Evolutionary conservation across 1,140 invertebrate genomes (phyloP), one percentile per base, ranked within the genome.

Genomic region (Anadara kagoshimensis): DNA sequence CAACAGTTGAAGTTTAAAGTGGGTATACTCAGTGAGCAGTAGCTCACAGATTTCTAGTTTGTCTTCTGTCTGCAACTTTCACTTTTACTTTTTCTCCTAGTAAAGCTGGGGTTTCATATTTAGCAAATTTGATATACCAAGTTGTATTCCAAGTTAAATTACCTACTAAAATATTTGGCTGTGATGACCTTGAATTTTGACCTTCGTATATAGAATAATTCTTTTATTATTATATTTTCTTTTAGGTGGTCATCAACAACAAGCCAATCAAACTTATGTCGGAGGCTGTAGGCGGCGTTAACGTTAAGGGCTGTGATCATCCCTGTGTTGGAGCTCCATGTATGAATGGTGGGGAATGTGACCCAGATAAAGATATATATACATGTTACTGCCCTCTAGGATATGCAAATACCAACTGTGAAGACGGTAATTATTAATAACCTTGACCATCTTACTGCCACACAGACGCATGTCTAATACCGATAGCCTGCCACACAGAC

Each of bases 261-360:
- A 91, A 92, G 74, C 92, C 93, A 78, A 86, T 98, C 45, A 92
- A 94, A 22, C 94, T 98, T 44, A 91, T 98, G 29, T 93, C 95
- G 0, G 94, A 96, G 75, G 96, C 96, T 0, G 88, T 97, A 47
- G 94, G 94, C 7, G 96, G 96, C 22, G 93, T 95, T 16, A 97
- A 98, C 85, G 94, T 98, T 0, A 95, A 94, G 75, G 97, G 96
- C 86, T 98, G 97, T 88, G 94, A 94, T 22, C 96, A 98, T 89
- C 94, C 95, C 0, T 97, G 95, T 87, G 92, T 93, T 44, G 85
- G 85, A 10, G 91, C 94, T 5, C 95, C 95, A 5, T 97, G 95
- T 87, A 93, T 94, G 56, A 92, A 93, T 78, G 92, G 88, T 5
- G 95, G 94, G 18, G 92, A 93, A 75, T 97, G 95, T 87, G 91